Conservation (phyloP, 2,888 invertebrate species). For the Watsonalla cultraria region DNA sequence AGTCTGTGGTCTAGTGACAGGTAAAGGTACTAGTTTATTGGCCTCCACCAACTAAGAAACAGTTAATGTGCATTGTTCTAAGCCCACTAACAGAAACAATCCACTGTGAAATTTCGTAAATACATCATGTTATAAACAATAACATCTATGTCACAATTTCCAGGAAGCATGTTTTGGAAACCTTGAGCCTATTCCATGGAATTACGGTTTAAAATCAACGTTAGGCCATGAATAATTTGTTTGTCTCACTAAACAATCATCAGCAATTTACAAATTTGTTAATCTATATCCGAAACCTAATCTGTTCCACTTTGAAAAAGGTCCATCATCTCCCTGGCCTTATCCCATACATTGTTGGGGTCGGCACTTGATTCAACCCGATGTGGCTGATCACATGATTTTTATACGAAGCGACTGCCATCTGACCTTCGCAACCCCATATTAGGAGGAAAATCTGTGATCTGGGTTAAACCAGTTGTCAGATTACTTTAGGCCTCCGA, state of each 20-base stretch:
- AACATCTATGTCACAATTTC: slow-evolving; percentile 29
- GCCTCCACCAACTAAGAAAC: slow-evolving; percentile 12
- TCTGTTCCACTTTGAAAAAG: not conserved
- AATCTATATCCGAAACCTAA: not conserved
- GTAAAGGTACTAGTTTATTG: not conserved
- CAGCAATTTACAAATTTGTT: not conserved
- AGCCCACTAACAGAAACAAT: slow-evolving; percentile 19
- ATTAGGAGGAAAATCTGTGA: too few relatives aligned
- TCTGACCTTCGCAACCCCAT: too few relatives aligned
- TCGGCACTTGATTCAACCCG: too few relatives aligned
- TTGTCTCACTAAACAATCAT: not conserved
- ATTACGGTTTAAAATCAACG: not conserved
- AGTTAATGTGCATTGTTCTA: slow-evolving; percentile 37
- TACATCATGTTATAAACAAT: slow-evolving; percentile 27
- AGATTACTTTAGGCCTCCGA: too few relatives aligned
- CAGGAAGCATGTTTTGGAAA: slow-evolving; percentile 28
- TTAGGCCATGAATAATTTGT: not conserved
- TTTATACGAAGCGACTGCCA: too few relatives aligned
- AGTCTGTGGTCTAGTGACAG: not conserved
- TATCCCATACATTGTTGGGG: too few relatives aligned
- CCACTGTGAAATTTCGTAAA: slow-evolving; percentile 26
- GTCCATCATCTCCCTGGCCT: too few relatives aligned
- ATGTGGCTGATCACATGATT: too few relatives aligned
- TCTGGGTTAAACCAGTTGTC: too few relatives aligned
- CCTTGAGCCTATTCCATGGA: slow-evolving; percentile 9